Conservation (phyloP, 2,888 invertebrate species). For the Harpalus rubripes region DNA sequence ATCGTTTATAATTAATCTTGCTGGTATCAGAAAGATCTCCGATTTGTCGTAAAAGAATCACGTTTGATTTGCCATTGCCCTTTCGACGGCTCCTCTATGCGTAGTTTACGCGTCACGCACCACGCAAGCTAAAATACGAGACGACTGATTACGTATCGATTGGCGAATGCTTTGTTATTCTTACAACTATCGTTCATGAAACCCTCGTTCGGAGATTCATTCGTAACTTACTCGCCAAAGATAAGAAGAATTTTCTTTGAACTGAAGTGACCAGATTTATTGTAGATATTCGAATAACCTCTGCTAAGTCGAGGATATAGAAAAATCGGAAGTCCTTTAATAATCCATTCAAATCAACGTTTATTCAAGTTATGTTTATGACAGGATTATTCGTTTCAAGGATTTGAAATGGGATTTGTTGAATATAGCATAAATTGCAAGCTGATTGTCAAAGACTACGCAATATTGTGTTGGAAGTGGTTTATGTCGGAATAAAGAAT, state of each 20-base stretch:
- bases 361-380: conserved; percentile 36
- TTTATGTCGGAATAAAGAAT: neutral
- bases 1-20: conserved; percentile 6
- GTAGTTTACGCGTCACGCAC: conserved; percentile 37
- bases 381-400: conserved; percentile 30
- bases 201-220: neutral
- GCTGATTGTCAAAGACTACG: conserved; percentile 1
- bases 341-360: conserved; percentile 27
- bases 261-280: neutral
- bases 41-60: neutral
- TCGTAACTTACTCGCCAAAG: neutral
- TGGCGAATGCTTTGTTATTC: conserved; percentile 36
- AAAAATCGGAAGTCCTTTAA: conserved; percentile 2
- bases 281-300: no score
- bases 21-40: neutral
- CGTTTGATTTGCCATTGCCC: neutral
- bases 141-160: conserved; percentile 57
- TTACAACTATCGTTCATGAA: conserved; percentile 13
- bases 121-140: conserved; percentile 43
- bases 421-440: conserved; percentile 12
- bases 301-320: no score
- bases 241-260: neutral
- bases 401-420: conserved; percentile 19
- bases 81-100: neutral
- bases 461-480: neutral